Conservation (phyloP, 35 echinoderm and acorn worm genomes). For the Hemicentrotus pulcherrimus region DNA sequence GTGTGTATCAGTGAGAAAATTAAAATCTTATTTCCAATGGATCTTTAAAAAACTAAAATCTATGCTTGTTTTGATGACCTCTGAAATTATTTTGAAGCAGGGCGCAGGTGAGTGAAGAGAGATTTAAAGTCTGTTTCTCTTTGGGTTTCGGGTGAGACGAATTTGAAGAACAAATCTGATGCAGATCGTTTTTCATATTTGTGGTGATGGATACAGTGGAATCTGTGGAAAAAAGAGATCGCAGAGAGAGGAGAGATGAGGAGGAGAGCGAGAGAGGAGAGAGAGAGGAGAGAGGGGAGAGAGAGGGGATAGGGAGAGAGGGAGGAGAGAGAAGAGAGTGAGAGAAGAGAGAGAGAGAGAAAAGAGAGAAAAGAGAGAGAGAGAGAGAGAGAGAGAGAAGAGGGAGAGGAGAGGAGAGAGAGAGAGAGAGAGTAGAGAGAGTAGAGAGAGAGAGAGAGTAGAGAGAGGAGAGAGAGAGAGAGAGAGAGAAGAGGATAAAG, state of each 20-base stretch:
- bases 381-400: background rate
- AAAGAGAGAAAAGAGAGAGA: too few species aligned
- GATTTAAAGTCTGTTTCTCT: constrained; percentile 3
- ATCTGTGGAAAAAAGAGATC: too few species aligned
- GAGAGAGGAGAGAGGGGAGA: too few species aligned
- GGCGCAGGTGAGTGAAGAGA: background rate
- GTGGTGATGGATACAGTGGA: background rate
- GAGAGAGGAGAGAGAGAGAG: too few species aligned
- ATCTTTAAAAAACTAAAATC: background rate
- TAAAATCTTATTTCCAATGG: background rate
- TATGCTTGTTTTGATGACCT: background rate
- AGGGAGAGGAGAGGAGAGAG: background rate
- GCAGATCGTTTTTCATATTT: background rate
- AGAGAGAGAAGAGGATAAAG: too few species aligned
- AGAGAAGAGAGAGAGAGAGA: too few species aligned
- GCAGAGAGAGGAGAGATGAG: too few species aligned
- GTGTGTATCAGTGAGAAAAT: too few species aligned
- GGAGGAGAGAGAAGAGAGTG: too few species aligned
- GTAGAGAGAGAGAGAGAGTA: too few species aligned
- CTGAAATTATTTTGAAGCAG: background rate
- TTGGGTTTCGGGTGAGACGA: background rate
- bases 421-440: background rate
- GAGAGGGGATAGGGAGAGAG: too few species aligned
- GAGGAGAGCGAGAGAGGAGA: too few species aligned
- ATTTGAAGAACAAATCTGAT: background rate